Base-by-base conservation (phyloP, 1,140 invertebrate genomes). In the Orius insidiosus region DNA sequence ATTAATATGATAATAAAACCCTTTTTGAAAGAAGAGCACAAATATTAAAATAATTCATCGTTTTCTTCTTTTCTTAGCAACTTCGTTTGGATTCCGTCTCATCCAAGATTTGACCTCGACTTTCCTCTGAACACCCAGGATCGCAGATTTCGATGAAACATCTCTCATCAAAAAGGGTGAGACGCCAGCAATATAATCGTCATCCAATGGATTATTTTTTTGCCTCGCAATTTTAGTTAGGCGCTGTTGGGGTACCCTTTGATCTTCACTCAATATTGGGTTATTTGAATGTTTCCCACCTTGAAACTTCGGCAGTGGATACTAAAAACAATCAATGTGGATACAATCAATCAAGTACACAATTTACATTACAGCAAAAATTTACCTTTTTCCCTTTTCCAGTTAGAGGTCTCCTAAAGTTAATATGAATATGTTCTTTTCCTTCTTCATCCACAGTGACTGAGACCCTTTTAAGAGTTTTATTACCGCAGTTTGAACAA, bases 401-500 rank as follows among this genome's bases (percentile, higher is more conserved):
- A n/a, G 78, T 80, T 5, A 94, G 64, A n/a, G 76, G 78, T 58
- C 74, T 78, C 24, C 74, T 67, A 5, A 71, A 76, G 56, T 92
- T 94, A 44, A 96, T 83, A 59, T 89, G 83, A 56, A 95, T 84
- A 46, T 75, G 64, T 65, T 85, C 75, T 52, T 80, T 76, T 1
- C 94, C 94, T 58, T 94, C 75, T 54, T 85, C 78, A 61, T 94
- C 82, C 16, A 96, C 63, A 39, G 82, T 83, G 1, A 95, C 81
- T 3, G 80, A 75, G 5, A 97, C 87, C 58, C 85, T 79, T 61
- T 90, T 93, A 8, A 98, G 64, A 0, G 90, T 93, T 57, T 85
- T 78, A 60, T 96, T 81, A 14, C 94, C 94, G 69, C 94, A 98
- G 54, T 83, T 76, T 0, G 86, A 87, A 66, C 94, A 98, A 60